Conservation (phyloP, 2,797 vertebrate species). For the Chrosomus eos region DNA sequence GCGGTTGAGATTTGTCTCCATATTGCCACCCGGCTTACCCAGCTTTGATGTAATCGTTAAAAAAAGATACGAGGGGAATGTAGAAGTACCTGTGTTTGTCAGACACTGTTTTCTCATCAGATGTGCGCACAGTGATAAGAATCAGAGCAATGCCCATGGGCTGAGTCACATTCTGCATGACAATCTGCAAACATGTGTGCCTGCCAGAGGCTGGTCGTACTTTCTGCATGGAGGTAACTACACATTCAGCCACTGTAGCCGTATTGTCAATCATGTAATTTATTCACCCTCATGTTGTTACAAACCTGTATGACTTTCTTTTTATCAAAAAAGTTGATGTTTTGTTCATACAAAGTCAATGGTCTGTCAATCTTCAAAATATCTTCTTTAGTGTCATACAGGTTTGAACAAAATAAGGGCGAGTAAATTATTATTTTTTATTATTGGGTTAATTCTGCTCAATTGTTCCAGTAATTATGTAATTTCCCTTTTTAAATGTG, state of each 20-base stretch:
- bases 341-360: background rate
- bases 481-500: background rate
- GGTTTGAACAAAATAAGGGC: background rate
- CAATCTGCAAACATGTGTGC: slow-evolving; percentile 67
- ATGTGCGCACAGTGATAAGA: slow-evolving; percentile 74
- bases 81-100: slow-evolving; percentile 74
- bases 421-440: background rate
- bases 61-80: slow-evolving; percentile 76
- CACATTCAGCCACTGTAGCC: slow-evolving; percentile 14
- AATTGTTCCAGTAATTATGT: background rate
- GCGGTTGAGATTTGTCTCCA: slow-evolving; percentile 72
- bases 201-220: slow-evolving; percentile 35
- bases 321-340: background rate
- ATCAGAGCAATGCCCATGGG: slow-evolving; percentile 76
- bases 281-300: background rate
- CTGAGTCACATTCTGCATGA: slow-evolving; percentile 77
- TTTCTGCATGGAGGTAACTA: slow-evolving; percentile 1
- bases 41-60: slow-evolving; percentile 80
- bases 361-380: background rate
- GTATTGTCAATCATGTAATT: background rate
- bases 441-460: background rate
- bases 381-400: background rate
- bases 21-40: slow-evolving; percentile 76
- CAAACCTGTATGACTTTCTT: background rate
- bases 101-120: slow-evolving; percentile 74